Evolutionary conservation across 2,797 vertebrate genomes (phyloP).

Genomic region (Sebastes diploproa): DNA sequence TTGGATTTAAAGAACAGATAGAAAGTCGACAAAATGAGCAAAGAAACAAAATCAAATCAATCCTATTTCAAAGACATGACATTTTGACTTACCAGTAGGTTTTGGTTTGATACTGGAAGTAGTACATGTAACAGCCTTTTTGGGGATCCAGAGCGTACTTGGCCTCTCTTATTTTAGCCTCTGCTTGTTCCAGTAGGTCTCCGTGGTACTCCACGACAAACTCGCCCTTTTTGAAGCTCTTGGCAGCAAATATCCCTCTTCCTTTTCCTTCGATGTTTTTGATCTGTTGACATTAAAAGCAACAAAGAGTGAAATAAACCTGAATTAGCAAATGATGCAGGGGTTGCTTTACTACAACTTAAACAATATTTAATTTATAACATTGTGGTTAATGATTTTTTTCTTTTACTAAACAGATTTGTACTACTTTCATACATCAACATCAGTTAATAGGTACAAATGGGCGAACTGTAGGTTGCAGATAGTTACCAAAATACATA

Average conservation of each 20-base stretch:
- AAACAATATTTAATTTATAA: too few relatives aligned
- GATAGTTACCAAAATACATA: background rate
- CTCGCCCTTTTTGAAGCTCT: slow-evolving; percentile 87
- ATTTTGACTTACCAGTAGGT: slow-evolving; percentile 89
- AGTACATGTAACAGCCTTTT: slow-evolving; percentile 99
- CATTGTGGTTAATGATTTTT: too few relatives aligned
- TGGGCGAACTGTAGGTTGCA: background rate
- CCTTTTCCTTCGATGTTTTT: slow-evolving; percentile 92
- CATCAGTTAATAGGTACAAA: too few relatives aligned
- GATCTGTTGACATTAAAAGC: slow-evolving; percentile 77
- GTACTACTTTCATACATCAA: too few relatives aligned
- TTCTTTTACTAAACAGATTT: too few relatives aligned
- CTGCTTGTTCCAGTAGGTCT: slow-evolving; percentile 89
- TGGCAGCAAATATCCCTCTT: slow-evolving; percentile 89
- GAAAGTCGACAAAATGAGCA: background rate
- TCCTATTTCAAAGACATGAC: background rate
- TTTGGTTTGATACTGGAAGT: slow-evolving; percentile 93
- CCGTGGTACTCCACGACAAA: slow-evolving; percentile 96
- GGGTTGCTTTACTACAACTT: too few relatives aligned
- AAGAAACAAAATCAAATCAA: background rate
- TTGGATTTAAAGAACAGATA: background rate
- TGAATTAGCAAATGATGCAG: too few relatives aligned
- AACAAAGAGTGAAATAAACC: background rate
- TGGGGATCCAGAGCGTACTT: slow-evolving; percentile 89
- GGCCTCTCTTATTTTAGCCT: slow-evolving; percentile 88